Base-by-base conservation (phyloP, 2,797 vertebrate species). In the Galaxias olidus region DNA sequence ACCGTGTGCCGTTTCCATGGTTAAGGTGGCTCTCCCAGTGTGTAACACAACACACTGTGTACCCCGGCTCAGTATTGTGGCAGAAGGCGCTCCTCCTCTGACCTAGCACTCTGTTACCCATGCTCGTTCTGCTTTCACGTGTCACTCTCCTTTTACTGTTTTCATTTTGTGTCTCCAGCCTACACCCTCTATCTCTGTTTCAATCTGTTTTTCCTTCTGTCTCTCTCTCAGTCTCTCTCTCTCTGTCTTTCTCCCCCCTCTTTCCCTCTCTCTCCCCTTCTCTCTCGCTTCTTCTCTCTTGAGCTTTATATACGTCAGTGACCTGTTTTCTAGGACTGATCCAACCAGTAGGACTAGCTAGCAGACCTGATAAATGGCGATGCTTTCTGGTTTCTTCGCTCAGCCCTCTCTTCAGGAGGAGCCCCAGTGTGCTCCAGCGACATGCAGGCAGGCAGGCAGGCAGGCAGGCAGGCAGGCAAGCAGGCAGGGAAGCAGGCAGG, bases 1-100 rank as follows among this genome's bases (percentile, higher is more conserved):
- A 18, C 68, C 60, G 71, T 86, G 76, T 88, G 80, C 79, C 78
- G 69, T 87, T 88, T 82, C 87, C 86, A 87, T 87, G 86, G 86
- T 79, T 80, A 75, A 73, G 71, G 76, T 64, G 78, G 61, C 77
- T 68, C 77, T 68, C 77, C 72, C 53, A 69, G 71, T 74, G 68
- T 71, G 75, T 74, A 81, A 80, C 80, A 70, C 82, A 82, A 74
- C 81, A 78, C 82, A 66, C 43, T 11, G 75, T 74, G 61, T 74
- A 73, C 69, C 60, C 68, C 55, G 75, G 64, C 70, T 56, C 60
- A 18, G 70, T 61, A 42, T 65, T 56, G 43, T 46, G 50, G 8
- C 14, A 15, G 14, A 51, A 10, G 49, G 15, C 13, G 8, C 8
- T 17, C 14, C 6, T 15, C 14, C 3, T 4, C 15, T 17, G 15